A percentile compares a stretch with the other conserved stretches of the same genome.
Evolutionary conservation across 2,113 vertebrate species (phyloP).

Genomic region (Spea bombifrons): DNA sequence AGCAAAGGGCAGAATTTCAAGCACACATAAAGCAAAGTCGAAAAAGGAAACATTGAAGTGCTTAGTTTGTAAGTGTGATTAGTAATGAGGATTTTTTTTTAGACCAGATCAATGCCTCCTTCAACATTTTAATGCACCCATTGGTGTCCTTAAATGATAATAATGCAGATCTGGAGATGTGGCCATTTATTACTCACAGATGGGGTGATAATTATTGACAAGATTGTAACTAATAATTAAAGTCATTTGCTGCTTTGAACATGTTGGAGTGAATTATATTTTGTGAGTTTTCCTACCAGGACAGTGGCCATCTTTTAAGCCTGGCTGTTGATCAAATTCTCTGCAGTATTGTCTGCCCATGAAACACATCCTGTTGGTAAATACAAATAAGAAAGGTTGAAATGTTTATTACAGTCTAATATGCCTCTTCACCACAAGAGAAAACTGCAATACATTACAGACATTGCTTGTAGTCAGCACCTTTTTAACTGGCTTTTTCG

Average conservation of each 20-base stretch:
- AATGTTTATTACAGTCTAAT: not conserved
- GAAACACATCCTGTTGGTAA: not conserved
- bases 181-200: slow-evolving; percentile 89
- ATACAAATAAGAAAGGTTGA: not conserved
- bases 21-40: not conserved
- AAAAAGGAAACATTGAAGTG: slow-evolving; percentile 36
- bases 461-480: not conserved
- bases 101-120: slow-evolving; percentile 87
- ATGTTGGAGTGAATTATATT: slow-evolving; percentile 69
- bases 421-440: not conserved
- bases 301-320: slow-evolving; percentile 46
- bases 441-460: not conserved
- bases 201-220: slow-evolving; percentile 89
- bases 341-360: not conserved
- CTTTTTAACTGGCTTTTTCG: not conserved
- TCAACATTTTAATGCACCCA: slow-evolving; percentile 86
- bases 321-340: slow-evolving; percentile 22
- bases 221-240: slow-evolving; percentile 77
- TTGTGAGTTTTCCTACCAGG: slow-evolving; percentile 53
- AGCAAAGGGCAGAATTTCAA: not conserved
- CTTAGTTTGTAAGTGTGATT: slow-evolving; percentile 59
- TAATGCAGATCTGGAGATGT: slow-evolving; percentile 83
- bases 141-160: slow-evolving; percentile 89
- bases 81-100: slow-evolving; percentile 79
- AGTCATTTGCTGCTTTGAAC: slow-evolving; percentile 66